A percentile compares a stretch with the other conserved stretches of the same genome.
These are phyloP conservation scores for Falco columbarius DNA, from an alignment of 2,797 vertebrate genomes.

Conservation along the genomic window DNA sequence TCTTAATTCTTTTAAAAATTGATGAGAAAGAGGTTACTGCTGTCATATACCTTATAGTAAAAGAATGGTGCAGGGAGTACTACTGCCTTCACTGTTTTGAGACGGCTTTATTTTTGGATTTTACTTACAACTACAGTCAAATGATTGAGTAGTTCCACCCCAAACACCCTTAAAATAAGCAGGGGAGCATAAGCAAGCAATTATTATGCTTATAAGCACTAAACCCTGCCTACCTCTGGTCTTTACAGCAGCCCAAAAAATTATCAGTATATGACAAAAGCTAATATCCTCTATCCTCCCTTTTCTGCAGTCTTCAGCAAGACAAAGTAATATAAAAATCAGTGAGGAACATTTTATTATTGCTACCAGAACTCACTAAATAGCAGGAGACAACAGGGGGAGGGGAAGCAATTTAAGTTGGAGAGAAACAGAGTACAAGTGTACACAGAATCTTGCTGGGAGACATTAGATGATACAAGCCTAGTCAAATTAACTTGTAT, in stretches of 20 bases:
- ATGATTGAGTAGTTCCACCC: neutral
- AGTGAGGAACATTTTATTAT: neutral
- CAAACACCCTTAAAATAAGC: neutral
- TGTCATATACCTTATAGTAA: neutral
- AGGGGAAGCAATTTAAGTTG: neutral
- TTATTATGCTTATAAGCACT: neutral
- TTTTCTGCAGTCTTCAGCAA: neutral
- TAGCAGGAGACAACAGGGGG: neutral
- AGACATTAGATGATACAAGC: constrained; percentile 60
- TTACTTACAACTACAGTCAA: neutral
- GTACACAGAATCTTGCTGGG: constrained; percentile 36
- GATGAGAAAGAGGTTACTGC: neutral
- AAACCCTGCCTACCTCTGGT: neutral
- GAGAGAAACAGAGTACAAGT: neutral
- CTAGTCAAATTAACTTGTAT: constrained; percentile 55
- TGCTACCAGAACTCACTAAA: neutral
- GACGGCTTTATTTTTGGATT: neutral
- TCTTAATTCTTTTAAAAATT: neutral
- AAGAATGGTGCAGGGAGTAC: neutral
- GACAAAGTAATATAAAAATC: neutral
- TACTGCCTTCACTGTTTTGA: neutral
- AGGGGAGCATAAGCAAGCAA: neutral
- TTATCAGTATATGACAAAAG: neutral
- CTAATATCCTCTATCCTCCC: neutral
- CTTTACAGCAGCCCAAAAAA: neutral